A percentile compares a stretch with the other conserved stretches of the same genome.
Evolutionary conservation across 2,888 invertebrate species (phyloP).

Genomic region (Perithous albicinctus): DNA sequence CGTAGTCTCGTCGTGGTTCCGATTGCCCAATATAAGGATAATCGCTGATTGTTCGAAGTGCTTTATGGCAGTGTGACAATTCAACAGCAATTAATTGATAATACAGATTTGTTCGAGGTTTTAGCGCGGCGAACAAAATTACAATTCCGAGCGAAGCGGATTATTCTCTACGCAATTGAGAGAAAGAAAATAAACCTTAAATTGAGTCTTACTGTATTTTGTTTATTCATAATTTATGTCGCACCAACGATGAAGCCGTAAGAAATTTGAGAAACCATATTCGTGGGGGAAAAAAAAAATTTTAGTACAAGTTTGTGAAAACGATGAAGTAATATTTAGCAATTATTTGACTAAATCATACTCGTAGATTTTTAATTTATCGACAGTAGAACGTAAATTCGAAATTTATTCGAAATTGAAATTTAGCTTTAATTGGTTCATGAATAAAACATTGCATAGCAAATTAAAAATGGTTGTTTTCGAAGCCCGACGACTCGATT

Average conservation of each 20-base stretch:
- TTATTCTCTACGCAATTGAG: not conserved
- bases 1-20: constrained; percentile 30
- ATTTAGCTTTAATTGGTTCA: not conserved
- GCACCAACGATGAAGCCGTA: too few relatives aligned
- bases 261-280: too few relatives aligned
- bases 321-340: too few relatives aligned
- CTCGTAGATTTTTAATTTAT: too few relatives aligned
- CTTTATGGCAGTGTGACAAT: constrained; percentile 62
- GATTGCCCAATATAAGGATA: constrained; percentile 16
- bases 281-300: too few relatives aligned
- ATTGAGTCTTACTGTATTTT: not conserved
- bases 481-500: constrained; percentile 12
- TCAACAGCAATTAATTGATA: constrained; percentile 35
- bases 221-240: not conserved
- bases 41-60: constrained; percentile 41
- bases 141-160: not conserved
- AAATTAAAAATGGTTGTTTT: constrained; percentile 6
- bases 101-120: constrained; percentile 12
- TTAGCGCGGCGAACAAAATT: constrained; percentile 10
- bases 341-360: too few relatives aligned
- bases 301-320: too few relatives aligned
- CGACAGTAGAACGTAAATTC: not conserved
- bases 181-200: not conserved
- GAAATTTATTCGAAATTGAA: too few relatives aligned
- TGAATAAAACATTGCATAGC: not conserved